Evolutionary conservation across 2,888 invertebrate genomes (phyloP), one percentile per base, ranked within the genome.

Genomic region (Nymphalis polychloros): DNA sequence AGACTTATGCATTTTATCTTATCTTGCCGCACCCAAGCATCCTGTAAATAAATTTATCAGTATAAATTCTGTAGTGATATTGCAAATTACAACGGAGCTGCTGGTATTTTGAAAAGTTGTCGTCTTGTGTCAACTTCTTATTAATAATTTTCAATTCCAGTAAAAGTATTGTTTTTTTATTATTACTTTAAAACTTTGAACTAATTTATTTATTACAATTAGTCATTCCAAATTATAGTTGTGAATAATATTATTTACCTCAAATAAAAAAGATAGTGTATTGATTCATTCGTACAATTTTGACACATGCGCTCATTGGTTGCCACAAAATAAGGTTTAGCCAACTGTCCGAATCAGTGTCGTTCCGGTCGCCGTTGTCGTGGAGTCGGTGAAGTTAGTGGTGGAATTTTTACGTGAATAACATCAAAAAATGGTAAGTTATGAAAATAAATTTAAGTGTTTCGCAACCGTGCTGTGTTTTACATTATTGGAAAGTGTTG

Each of bases 351-450:
- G 80, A 85, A 78, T 76, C 89, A 92, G 92, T 93, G 81, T 89
- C 87, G 89, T 93, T 91, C 91, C 91, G 92, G 92, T 92, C 86
- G 90, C 87, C 90, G 88, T 89, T 87, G 90, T 89, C 89, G 89
- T 89, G 82, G 87, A 90, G 88, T 91, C 86, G 85, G 90, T 90
- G 90, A 89, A 90, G 79, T 90, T 87, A 87, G 89, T 91, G 87
- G 88, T 91, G 90, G 81, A 88, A 87, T 86, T 90, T 91, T 91
- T 91, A 89, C 91, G 90, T 91, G 88, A 85, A 75, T 91, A 91
- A 87, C 92, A 90, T 92, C 92, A 87, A 83, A 92, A 92, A 92
- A 93, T 93, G 93, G 93, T 93, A 92, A 93, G 92, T 93, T 85
- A 84, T 84, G 80, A 83, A 81, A 84, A 85, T 84, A 83, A 87